Evolutionary conservation across 2,113 vertebrate genomes (phyloP).

Genomic region (Eulacestoma nigropectus): DNA sequence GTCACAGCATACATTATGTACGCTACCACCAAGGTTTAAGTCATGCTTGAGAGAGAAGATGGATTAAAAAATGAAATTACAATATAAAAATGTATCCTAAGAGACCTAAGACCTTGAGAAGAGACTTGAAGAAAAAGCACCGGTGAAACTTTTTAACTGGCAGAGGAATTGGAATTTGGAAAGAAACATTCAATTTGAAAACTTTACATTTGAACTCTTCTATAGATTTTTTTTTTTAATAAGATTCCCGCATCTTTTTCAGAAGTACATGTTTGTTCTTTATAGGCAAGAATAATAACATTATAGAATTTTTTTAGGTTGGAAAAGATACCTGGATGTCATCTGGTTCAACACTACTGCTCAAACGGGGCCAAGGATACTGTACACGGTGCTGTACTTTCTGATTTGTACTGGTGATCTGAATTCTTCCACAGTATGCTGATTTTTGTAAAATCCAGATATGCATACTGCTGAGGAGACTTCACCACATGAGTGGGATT

Average conservation of each 20-base stretch:
- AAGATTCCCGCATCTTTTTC: neutral
- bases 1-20: neutral
- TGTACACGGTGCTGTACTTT: neutral
- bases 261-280: neutral
- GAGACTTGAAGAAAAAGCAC: neutral
- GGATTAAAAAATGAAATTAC: neutral
- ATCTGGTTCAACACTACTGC: neutral
- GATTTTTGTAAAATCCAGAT: neutral
- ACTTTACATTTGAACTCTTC: neutral
- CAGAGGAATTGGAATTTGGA: neutral
- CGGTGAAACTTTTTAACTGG: neutral
- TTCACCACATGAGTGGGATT: neutral
- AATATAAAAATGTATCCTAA: neutral
- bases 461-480: neutral
- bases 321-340: neutral
- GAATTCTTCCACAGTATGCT: neutral
- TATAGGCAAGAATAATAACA: neutral
- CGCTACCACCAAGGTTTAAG: neutral
- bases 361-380: neutral
- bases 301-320: neutral
- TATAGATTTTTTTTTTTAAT: neutral
- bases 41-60: neutral
- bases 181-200: neutral
- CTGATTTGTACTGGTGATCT: neutral
- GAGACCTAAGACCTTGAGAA: neutral